Conservation (phyloP, 2,113 vertebrate species). For the Clarias batrachus region DNA sequence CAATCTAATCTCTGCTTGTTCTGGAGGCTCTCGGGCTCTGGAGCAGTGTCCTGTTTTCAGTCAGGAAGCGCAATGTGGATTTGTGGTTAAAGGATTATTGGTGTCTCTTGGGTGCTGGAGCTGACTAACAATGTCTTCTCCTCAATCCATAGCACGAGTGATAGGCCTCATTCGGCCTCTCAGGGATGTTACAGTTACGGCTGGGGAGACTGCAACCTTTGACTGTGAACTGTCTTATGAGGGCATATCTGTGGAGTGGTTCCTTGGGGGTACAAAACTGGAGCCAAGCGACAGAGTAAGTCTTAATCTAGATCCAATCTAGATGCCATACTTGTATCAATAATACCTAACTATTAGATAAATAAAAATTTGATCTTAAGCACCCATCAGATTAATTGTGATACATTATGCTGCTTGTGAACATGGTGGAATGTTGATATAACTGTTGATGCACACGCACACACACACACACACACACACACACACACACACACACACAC, state of each 20-base stretch:
- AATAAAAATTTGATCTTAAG: neutral
- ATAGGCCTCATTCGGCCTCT: constrained; percentile 85
- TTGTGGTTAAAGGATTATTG: constrained; percentile 63
- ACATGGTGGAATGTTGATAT: neutral
- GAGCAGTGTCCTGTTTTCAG: constrained; percentile 69
- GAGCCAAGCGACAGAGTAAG: constrained; percentile 92
- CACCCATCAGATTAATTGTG: neutral
- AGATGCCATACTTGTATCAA: neutral
- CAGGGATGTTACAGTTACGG: constrained; percentile 90
- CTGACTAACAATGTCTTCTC: constrained; percentile 80
- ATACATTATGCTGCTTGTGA: neutral
- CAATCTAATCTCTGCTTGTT: constrained; percentile 58
- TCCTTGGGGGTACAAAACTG: constrained; percentile 86
- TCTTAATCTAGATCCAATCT: constrained; percentile 29
- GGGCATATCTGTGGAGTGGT: constrained; percentile 92
- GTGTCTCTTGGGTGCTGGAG: constrained; percentile 65
- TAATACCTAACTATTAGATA: neutral
- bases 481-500: neutral
- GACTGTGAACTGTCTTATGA: constrained; percentile 96
- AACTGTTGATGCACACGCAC: too few species aligned
- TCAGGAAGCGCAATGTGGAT: constrained; percentile 73
- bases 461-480: neutral
- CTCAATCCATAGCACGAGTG: constrained; percentile 86
- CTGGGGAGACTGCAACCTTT: constrained; percentile 94
- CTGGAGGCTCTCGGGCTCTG: constrained; percentile 65